Conservation (phyloP, 2,113 vertebrate genomes). For the Sceloporus tristichus region DNA sequence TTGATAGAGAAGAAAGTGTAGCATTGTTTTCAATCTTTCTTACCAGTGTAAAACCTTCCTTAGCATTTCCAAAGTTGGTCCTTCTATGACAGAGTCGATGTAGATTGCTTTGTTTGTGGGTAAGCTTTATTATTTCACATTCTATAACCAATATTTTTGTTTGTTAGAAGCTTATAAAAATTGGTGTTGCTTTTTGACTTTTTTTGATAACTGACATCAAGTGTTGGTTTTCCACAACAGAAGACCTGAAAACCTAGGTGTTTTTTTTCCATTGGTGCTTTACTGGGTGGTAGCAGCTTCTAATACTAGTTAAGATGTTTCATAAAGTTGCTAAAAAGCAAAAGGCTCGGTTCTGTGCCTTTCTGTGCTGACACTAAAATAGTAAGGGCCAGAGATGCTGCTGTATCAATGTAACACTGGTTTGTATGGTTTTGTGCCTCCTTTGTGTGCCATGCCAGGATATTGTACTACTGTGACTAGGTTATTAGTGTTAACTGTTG, state of each 20-base stretch:
- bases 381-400: neutral
- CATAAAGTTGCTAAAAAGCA: neutral
- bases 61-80: no score
- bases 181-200: neutral
- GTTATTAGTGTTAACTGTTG: neutral
- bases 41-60: neutral
- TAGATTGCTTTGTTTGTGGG: slow-evolving; percentile 12
- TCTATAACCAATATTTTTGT: slow-evolving; percentile 25
- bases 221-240: neutral
- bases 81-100: no score
- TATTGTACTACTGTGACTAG: neutral
- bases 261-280: slow-evolving; percentile 6
- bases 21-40: slow-evolving; percentile 27
- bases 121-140: slow-evolving; percentile 4
- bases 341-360: neutral
- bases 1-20: slow-evolving; percentile 15
- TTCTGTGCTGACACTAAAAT: neutral
- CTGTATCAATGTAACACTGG: neutral
- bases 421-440: neutral
- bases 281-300: neutral
- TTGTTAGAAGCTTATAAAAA: slow-evolving; percentile 11
- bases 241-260: slow-evolving; percentile 5
- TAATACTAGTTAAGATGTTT: neutral
- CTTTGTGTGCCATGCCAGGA: neutral
- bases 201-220: neutral